Percentiles rank a stretch among this genome's conserved stretches.
phyloP scores from a whole-genome alignment of 2,113 vertebrate species.

The Salvelinus namaycush region DNA sequence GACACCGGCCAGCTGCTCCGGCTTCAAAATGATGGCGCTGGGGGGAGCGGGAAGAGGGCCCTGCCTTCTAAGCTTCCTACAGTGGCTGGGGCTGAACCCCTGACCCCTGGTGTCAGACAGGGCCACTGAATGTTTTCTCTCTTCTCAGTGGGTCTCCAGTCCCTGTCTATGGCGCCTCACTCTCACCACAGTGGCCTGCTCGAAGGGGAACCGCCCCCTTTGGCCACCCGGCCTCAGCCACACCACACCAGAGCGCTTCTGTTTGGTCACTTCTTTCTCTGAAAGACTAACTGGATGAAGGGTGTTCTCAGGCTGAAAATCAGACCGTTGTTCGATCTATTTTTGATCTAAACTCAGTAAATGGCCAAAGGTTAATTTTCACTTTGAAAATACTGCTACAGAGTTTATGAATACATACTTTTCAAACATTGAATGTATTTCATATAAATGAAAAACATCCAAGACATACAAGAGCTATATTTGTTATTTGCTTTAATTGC shows the following conservation, averaged over 20 bases:
- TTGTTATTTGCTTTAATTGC: too few species aligned
- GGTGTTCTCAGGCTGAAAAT: too few species aligned
- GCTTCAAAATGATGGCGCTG: background rate
- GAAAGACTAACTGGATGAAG: too few species aligned
- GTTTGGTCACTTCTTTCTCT: slow-evolving; percentile 48
- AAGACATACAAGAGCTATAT: too few species aligned
- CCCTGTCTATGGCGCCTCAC: slow-evolving; percentile 45
- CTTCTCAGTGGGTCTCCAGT: slow-evolving; percentile 65
- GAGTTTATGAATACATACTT: too few species aligned
- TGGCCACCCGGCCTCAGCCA: slow-evolving; percentile 8
- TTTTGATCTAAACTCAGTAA: too few species aligned
- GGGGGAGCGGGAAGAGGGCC: slow-evolving; percentile 36
- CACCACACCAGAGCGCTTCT: slow-evolving; percentile 22
- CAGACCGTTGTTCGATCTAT: too few species aligned
- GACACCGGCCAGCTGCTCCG: slow-evolving; percentile 99
- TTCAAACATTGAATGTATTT: too few species aligned
- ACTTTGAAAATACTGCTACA: too few species aligned
- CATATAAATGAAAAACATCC: too few species aligned
- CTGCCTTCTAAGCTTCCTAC: slow-evolving; percentile 81
- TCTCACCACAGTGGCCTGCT: slow-evolving; percentile 11
- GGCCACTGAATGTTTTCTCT: slow-evolving; percentile 77
- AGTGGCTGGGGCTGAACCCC: slow-evolving; percentile 75
- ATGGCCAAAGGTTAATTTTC: too few species aligned
- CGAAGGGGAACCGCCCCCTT: slow-evolving; percentile 45
- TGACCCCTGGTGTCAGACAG: slow-evolving; percentile 81